Evolutionary conservation across 2,888 invertebrate genomes (phyloP).

Genomic region (Creontiades dilutus): DNA sequence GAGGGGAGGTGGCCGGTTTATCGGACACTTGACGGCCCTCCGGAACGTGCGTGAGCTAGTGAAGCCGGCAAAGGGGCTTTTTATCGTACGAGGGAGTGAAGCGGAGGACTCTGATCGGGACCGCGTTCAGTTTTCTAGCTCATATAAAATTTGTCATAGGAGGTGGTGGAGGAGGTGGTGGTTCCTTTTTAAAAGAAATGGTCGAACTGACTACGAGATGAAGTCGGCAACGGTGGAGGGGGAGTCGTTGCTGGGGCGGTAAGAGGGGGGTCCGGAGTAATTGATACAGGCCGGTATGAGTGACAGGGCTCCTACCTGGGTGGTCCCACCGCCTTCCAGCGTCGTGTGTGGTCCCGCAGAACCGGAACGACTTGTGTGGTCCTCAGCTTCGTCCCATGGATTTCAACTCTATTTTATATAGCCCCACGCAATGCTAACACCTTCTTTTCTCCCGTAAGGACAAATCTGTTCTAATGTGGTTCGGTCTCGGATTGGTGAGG

Average conservation of each 20-base stretch:
- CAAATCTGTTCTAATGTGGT: constrained; percentile 66
- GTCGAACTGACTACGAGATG: constrained; percentile 3
- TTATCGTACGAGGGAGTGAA: neutral
- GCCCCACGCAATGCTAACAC: constrained; percentile 72
- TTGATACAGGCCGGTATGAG: constrained; percentile 70
- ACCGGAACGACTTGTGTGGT: constrained; percentile 71
- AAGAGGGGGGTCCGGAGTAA: constrained; percentile 48
- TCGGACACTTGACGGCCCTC: constrained; percentile 21
- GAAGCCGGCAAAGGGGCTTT: neutral
- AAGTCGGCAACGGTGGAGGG: constrained; percentile 8
- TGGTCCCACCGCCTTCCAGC: constrained; percentile 69
- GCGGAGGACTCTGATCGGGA: constrained; percentile 11
- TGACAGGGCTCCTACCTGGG: constrained; percentile 67
- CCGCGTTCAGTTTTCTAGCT: constrained; percentile 22
- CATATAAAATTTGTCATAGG: constrained; percentile 51
- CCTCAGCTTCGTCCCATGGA: constrained; percentile 64
- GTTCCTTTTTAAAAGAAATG: constrained; percentile 33
- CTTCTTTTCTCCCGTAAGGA: constrained; percentile 62
- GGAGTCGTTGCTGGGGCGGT: neutral
- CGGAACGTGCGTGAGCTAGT: neutral
- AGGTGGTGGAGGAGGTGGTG: constrained; percentile 12
- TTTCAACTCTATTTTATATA: constrained; percentile 74
- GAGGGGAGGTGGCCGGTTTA: neutral
- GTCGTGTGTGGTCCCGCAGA: constrained; percentile 67
- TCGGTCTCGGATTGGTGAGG: neutral